A percentile compares a stretch with the other conserved stretches of the same genome.
Evolutionary conservation across 1,140 invertebrate species (phyloP).

Genomic region (Mizuhopecten yessoensis): DNA sequence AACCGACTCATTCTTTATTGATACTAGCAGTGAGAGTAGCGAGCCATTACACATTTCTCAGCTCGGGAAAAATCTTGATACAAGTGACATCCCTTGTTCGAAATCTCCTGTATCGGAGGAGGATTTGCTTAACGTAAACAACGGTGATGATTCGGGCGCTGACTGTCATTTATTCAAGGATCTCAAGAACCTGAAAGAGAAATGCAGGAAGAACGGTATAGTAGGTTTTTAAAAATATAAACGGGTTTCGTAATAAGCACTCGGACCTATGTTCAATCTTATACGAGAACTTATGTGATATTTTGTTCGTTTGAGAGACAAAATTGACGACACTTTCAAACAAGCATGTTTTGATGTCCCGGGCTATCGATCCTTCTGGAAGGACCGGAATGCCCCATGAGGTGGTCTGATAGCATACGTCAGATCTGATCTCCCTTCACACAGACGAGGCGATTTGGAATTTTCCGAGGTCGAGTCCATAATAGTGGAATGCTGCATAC

Average conservation of each 20-base stretch:
- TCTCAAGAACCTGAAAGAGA: too few relatives aligned
- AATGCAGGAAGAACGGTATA: background rate
- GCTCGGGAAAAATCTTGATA: too few relatives aligned
- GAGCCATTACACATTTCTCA: too few relatives aligned
- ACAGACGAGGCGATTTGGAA: background rate
- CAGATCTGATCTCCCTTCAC: background rate
- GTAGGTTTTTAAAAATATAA: background rate
- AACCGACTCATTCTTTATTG: too few relatives aligned
- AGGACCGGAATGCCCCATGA: background rate
- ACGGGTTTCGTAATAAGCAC: conserved; percentile 2
- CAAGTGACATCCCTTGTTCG: too few relatives aligned
- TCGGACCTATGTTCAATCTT: background rate
- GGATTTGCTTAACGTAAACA: too few relatives aligned
- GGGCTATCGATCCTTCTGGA: background rate
- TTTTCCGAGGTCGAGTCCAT: background rate
- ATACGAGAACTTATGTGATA: background rate
- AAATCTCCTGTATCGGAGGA: too few relatives aligned
- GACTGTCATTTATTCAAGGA: too few relatives aligned
- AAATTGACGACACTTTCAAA: conserved; percentile 35
- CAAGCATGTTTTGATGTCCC: background rate
- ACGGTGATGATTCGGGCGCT: too few relatives aligned
- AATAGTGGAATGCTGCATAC: background rate
- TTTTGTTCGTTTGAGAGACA: conserved; percentile 15
- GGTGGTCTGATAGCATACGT: background rate
- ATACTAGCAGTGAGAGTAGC: too few relatives aligned